These are phyloP conservation scores for Silurus meridionalis DNA, from an alignment of 2,113 vertebrate species.

Conservation along the genomic window DNA sequence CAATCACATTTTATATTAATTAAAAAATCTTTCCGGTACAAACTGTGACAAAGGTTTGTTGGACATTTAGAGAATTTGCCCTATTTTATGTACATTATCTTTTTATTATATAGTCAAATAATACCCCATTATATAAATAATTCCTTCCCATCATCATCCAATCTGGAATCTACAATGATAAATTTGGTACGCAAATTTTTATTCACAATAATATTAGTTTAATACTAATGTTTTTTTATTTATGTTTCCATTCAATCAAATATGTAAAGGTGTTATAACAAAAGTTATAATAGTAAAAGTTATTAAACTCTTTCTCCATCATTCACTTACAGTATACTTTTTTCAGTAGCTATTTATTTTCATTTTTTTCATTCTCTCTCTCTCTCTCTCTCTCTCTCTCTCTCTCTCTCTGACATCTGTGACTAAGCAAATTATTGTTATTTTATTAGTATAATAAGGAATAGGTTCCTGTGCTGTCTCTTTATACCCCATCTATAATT, in stretches of 20 bases:
- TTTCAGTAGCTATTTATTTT: not conserved
- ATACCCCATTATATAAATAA: too few relatives aligned
- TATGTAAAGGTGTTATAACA: not conserved
- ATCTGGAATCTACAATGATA: not conserved
- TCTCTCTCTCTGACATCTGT: not conserved
- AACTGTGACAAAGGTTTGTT: not conserved
- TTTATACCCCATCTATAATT: not conserved
- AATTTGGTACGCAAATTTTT: not conserved
- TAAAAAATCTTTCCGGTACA: not conserved
- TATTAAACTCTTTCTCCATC: not conserved
- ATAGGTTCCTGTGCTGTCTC: not conserved
- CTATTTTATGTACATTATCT: not conserved
- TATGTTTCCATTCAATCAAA: not conserved
- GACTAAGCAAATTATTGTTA: not conserved
- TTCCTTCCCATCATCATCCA: not conserved
- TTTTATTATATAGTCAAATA: not conserved
- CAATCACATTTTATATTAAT: not conserved
- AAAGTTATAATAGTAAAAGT: not conserved
- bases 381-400: not conserved
- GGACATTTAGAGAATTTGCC: not conserved
- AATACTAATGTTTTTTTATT: not conserved
- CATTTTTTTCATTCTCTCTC: not conserved
- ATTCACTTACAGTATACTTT: not conserved
- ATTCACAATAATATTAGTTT: not conserved
- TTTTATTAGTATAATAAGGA: not conserved